Conservation (phyloP, 2,797 vertebrate genomes). For the Pangasius sanitwongsei region DNA sequence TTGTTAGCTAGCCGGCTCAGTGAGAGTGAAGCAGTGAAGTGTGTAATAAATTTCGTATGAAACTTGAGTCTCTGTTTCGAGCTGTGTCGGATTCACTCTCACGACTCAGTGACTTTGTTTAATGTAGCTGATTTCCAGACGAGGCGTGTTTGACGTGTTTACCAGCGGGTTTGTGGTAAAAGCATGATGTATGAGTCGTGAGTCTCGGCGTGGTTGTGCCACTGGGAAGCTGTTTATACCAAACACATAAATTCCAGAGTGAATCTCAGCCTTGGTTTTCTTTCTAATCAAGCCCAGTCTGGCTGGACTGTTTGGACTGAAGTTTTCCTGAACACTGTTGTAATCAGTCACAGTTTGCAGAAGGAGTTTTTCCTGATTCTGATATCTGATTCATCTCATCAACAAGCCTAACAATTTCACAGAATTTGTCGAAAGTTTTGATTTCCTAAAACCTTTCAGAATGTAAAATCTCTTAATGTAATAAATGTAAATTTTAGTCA, state of each 20-base stretch:
- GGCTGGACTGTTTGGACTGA: too few relatives aligned
- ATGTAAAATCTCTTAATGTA: too few relatives aligned
- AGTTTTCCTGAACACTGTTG: not conserved
- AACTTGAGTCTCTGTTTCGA: not conserved
- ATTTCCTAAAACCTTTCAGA: too few relatives aligned
- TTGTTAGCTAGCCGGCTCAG: not conserved
- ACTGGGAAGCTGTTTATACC: not conserved
- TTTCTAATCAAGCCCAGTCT: not conserved
- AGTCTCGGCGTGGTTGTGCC: not conserved
- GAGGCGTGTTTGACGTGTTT: not conserved
- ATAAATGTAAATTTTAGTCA: too few relatives aligned
- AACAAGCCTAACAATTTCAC: not conserved
- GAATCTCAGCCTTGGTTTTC: not conserved
- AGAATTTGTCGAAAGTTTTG: too few relatives aligned
- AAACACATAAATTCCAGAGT: not conserved
- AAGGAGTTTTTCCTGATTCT: not conserved
- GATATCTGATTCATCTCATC: not conserved
- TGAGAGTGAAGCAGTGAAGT: not conserved
- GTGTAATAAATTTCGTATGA: not conserved
- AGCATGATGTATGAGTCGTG: not conserved
- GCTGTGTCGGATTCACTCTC: not conserved
- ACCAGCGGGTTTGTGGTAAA: constrained; percentile 3
- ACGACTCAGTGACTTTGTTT: not conserved
- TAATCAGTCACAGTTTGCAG: not conserved
- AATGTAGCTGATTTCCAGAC: not conserved